These are phyloP conservation scores for Pachliopta kotzebuea DNA, from an alignment of 2,888 invertebrate genomes.

Conservation along the genomic window DNA sequence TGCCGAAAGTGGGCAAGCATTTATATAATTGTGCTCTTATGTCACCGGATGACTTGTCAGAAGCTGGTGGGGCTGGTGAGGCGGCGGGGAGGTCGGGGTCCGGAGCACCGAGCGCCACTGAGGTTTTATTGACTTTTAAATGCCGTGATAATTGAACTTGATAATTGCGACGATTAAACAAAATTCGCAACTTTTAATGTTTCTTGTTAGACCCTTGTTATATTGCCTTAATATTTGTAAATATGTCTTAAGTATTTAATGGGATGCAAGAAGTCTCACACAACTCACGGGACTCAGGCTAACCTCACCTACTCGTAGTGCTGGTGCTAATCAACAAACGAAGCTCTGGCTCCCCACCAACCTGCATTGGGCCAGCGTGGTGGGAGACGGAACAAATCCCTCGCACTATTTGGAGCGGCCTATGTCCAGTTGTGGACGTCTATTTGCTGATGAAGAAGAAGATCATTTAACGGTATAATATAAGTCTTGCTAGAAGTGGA, in stretches of 20 bases:
- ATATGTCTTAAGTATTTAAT: neutral
- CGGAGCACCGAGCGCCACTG: conserved; percentile 1
- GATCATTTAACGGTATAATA: no score
- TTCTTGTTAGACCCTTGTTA: neutral
- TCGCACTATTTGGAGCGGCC: no score
- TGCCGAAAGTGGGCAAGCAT: conserved; percentile 20
- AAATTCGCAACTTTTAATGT: conserved; percentile 13
- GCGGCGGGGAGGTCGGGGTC: neutral
- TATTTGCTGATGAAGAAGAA: no score
- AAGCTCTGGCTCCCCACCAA: no score
- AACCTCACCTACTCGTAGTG: no score
- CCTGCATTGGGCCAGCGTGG: no score
- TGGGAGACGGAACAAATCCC: no score
- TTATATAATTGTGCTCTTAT: conserved; percentile 26
- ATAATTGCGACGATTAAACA: conserved; percentile 13
- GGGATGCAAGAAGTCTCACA: no score
- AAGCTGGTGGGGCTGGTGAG: neutral
- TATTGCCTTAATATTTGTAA: neutral
- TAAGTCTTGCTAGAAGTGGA: no score
- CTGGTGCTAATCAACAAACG: no score
- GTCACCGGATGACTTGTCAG: conserved; percentile 20
- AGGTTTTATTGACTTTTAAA: conserved; percentile 25
- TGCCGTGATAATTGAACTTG: conserved; percentile 10
- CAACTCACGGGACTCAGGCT: no score
- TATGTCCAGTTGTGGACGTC: no score